These are phyloP conservation scores for Bradypodion pumilum DNA, from an alignment of 2,797 vertebrate species.

Conservation along the genomic window DNA sequence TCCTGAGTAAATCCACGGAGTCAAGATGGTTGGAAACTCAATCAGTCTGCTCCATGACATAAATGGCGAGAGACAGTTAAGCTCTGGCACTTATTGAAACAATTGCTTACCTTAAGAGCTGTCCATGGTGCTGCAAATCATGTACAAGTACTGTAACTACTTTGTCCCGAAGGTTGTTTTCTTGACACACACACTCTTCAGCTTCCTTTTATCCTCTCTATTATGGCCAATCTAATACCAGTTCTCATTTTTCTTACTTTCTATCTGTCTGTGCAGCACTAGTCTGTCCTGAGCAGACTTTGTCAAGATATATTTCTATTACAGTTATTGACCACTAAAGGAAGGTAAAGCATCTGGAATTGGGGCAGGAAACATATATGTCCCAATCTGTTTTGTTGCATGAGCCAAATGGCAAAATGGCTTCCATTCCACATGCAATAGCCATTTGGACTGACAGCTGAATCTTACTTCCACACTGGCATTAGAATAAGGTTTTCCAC, in stretches of 20 bases:
- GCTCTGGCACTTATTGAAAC: neutral
- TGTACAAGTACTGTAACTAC: neutral
- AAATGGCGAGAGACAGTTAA: neutral
- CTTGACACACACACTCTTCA: neutral
- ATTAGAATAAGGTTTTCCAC: neutral
- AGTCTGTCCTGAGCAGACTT: neutral
- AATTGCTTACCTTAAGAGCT: neutral
- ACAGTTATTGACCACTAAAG: neutral
- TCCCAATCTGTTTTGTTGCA: neutral
- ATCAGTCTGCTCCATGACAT: neutral
- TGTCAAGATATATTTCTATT: neutral
- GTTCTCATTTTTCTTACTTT: neutral
- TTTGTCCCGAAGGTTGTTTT: neutral
- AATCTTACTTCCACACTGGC: neutral
- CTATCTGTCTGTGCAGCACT: neutral
- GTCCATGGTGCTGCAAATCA: constrained; percentile 9
- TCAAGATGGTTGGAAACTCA: neutral
- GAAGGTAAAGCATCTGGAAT: neutral
- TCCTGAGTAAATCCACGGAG: neutral
- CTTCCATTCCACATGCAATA: neutral
- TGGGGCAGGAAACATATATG: neutral
- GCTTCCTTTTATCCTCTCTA: neutral
- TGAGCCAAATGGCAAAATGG: neutral
- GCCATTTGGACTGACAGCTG: neutral
- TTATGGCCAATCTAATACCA: neutral